Evolutionary conservation across 2,888 invertebrate species (phyloP).

Genomic region (Eledona agricola): DNA sequence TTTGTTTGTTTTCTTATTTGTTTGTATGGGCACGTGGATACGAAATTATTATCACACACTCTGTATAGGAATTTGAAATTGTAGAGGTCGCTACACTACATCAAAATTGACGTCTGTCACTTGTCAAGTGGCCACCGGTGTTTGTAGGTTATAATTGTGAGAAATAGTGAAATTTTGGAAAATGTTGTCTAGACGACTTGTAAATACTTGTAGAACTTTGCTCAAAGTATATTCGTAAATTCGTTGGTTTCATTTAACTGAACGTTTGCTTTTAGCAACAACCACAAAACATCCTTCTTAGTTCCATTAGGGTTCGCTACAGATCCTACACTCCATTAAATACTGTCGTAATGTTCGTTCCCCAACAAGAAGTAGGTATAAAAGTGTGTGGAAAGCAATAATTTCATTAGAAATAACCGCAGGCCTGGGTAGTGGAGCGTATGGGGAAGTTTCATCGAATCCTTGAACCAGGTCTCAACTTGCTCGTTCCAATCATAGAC

Average conservation of each 20-base stretch:
- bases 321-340: constrained; percentile 78
- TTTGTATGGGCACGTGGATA: constrained; percentile 9
- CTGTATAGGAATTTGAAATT: constrained; percentile 40
- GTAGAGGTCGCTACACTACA: constrained; percentile 10
- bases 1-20: constrained; percentile 7
- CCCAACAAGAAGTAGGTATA: constrained; percentile 92
- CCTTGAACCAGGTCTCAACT: constrained; percentile 93
- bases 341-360: constrained; percentile 95
- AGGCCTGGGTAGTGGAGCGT: constrained; percentile 97
- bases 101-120: neutral
- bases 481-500: constrained; percentile 91
- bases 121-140: constrained; percentile 16
- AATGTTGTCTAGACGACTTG: constrained; percentile 32
- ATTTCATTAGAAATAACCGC: constrained; percentile 44
- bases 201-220: constrained; percentile 14
- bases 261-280: constrained; percentile 16
- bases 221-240: constrained; percentile 9
- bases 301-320: constrained; percentile 42
- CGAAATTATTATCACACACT: constrained; percentile 24
- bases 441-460: constrained; percentile 97
- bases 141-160: constrained; percentile 33
- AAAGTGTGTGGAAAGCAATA: neutral
- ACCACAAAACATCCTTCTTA: constrained; percentile 22
- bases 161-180: constrained; percentile 6
- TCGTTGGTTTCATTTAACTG: neutral